Conservation (phyloP, 23 tunicate genomes). For the Phallusia fumigata region DNA sequence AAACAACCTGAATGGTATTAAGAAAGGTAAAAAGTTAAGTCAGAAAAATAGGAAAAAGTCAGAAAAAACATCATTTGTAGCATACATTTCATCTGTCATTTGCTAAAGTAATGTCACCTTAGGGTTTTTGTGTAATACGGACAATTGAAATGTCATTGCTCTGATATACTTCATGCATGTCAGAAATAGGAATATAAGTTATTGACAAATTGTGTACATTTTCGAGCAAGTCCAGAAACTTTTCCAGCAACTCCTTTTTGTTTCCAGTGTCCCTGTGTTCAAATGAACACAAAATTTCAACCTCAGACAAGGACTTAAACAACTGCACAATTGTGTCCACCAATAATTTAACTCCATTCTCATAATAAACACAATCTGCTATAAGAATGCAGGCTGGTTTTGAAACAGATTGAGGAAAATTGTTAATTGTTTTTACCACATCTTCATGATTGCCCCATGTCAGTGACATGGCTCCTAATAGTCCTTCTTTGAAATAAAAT, state of each 20-base stretch:
- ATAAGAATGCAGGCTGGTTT: conserved; percentile 55
- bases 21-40: no score
- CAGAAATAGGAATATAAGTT: conserved; percentile 33
- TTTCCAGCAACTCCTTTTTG: conserved; percentile 47
- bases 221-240: conserved; percentile 33
- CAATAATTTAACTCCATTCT: conserved; percentile 54
- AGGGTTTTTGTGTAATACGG: not conserved
- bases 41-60: no score
- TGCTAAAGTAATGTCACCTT: not conserved
- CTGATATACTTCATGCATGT: conserved; percentile 68
- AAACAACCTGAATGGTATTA: no score
- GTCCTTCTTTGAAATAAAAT: not conserved
- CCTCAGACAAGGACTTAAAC: not conserved
- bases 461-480: not conserved
- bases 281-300: conserved; percentile 53
- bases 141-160: conserved; percentile 64
- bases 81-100: no score
- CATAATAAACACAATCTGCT: conserved; percentile 93
- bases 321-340: conserved; percentile 44
- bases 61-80: no score
- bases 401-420: not conserved
- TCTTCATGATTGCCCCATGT: conserved; percentile 66
- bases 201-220: conserved; percentile 21
- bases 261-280: conserved; percentile 64
- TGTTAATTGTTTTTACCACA: conserved; percentile 8